Evolutionary conservation across 2,888 invertebrate genomes (phyloP), one percentile per base, ranked within the genome.

Genomic region (Chaetoderma sp.): DNA sequence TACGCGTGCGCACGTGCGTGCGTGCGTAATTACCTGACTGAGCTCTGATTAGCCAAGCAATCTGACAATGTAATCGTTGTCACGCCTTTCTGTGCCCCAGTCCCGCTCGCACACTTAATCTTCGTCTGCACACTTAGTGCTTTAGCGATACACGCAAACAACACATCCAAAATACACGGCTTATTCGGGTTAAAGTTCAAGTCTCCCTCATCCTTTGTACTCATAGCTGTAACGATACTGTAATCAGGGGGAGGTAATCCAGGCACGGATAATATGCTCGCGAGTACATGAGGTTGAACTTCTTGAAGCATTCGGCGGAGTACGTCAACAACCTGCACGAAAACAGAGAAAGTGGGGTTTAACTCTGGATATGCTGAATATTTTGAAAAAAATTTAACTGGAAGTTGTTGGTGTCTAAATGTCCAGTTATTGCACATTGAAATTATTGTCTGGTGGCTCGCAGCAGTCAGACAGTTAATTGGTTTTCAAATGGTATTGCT

Each of bases 111-210:
- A 50, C 91, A 90, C 83, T 92, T 91, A 5, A 91, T 90, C 87
- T 96, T 96, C 23, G 96, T 92, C 87, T 97, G 96, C 1, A 97
- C 91, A 2, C 93, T 93, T 67, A 98, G 88, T 0, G 96, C 92
- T 87, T 97, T 98, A 36, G 95, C 94, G 68, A 98, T 92, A 73
- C 95, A 94, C 70, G 94, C 92, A 63, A 97, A 88, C 78, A 98
- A 92, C 63, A 96, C 94, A 81, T 97, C 97, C 63, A 97, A 87
- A 63, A 97, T 90, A 1, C 95, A 94, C 39, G 92, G 83, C 23
- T 87, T 85, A 27, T 87, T 78, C 1, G 88, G 83, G 68, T 83
- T 78, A 68, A 81, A 68, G 84, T 86, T 76, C 1, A 58, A 61
- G 4, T 73, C 74, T 3, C 71, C 76, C 5, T 67, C 72, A 45